Conservation (phyloP, 64 coral and sea anemone genomes). For the Acropora tenuis region DNA sequence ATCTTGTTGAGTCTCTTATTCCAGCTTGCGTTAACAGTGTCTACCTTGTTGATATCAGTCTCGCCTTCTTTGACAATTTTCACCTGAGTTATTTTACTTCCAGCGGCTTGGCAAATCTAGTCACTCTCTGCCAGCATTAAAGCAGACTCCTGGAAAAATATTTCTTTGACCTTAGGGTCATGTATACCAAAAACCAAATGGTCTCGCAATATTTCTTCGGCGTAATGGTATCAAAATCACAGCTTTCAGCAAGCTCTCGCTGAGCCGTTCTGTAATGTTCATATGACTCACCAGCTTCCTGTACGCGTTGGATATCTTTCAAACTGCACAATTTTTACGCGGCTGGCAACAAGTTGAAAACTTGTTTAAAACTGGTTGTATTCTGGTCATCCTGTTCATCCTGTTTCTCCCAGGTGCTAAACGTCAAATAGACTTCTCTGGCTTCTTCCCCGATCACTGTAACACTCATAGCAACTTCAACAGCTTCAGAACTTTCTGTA, state of each 20-base stretch:
- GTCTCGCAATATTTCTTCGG: constrained; percentile 3
- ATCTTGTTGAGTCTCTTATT: background rate
- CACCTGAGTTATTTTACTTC: constrained; percentile 33
- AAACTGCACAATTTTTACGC: constrained; percentile 23
- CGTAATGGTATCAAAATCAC: background rate
- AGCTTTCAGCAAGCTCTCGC: background rate
- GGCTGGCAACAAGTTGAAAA: constrained; percentile 23
- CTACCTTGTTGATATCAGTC: constrained; percentile 10
- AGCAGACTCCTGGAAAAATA: background rate
- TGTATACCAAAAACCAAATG: background rate
- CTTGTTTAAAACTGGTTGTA: background rate
- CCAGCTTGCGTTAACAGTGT: background rate
- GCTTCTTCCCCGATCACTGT: constrained; percentile 44
- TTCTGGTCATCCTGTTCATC: too few species aligned
- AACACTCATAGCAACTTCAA: constrained; percentile 30
- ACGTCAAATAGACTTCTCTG: constrained; percentile 51
- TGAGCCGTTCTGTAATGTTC: constrained; percentile 4
- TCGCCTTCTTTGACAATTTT: constrained; percentile 26
- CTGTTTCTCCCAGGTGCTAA: background rate
- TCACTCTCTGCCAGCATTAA: background rate
- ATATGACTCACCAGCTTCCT: background rate
- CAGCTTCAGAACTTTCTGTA: constrained; percentile 1
- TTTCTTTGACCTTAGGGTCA: background rate
- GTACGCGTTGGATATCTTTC: constrained; percentile 20
- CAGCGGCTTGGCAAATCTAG: background rate